Conservation (phyloP, 2,888 invertebrate genomes). For the Lutraria lutraria region DNA sequence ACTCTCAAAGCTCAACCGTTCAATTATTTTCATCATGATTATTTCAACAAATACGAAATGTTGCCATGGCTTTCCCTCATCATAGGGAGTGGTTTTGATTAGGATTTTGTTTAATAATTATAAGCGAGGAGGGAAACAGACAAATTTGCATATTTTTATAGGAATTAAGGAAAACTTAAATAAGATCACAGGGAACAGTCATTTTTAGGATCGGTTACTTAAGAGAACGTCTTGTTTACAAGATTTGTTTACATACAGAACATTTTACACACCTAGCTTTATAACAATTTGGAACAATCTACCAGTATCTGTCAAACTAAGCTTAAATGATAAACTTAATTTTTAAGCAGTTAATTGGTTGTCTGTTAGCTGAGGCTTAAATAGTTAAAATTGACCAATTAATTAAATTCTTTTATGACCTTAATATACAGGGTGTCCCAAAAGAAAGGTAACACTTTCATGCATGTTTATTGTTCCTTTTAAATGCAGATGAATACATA, state of each 20-base stretch:
- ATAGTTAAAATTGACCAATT: not conserved
- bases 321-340: too few species aligned
- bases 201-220: not conserved
- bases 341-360: not conserved
- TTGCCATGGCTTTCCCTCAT: not conserved
- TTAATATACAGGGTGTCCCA: too few species aligned
- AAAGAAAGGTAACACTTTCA: too few species aligned
- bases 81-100: not conserved
- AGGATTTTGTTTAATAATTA: not conserved
- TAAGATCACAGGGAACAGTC: not conserved
- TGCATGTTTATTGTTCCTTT: too few species aligned
- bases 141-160: not conserved
- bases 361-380: not conserved
- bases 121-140: not conserved
- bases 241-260: not conserved
- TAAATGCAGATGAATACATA: too few species aligned
- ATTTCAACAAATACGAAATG: not conserved
- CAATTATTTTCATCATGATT: not conserved
- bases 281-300: too few species aligned
- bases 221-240: not conserved
- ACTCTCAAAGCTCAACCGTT: not conserved
- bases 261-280: too few species aligned
- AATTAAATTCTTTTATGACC: too few species aligned
- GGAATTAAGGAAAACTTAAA: not conserved
- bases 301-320: too few species aligned